Evolutionary conservation across 2,113 vertebrate species (phyloP).

Genomic region (Plecturocebus donacophilus): DNA sequence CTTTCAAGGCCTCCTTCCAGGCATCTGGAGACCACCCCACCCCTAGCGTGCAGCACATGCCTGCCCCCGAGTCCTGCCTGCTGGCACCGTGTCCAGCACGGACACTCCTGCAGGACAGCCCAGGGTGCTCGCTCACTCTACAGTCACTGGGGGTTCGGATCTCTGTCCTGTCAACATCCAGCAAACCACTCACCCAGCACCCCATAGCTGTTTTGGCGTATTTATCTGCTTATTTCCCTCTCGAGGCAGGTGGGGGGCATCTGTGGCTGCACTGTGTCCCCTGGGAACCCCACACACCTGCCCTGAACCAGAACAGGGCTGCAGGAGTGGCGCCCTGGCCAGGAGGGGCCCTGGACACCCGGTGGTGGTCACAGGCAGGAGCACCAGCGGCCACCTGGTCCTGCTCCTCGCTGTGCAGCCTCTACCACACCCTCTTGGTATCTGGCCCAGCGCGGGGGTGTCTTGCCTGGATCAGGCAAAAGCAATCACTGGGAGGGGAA

Average conservation of each 20-base stretch:
- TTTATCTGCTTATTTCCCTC: background rate
- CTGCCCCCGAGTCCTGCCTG: background rate
- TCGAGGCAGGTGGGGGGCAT: no score
- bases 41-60: background rate
- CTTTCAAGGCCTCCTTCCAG: background rate
- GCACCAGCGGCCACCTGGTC: no score
- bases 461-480: background rate
- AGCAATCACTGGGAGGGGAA: background rate
- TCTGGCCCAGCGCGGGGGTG: no score
- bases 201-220: accelerated
- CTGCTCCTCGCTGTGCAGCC: background rate
- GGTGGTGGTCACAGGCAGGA: background rate
- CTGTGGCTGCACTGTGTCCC: background rate
- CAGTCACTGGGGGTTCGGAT: background rate
- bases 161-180: background rate
- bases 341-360: no score
- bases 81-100: background rate
- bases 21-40: background rate
- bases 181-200: background rate
- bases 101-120: background rate
- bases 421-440: background rate
- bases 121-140: background rate
- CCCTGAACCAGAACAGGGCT: background rate
- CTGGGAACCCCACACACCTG: no score
- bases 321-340: no score